Evolutionary conservation across 92 coral and sea anemone species (phyloP), one percentile per base, ranked within the genome.

Genomic region (Hydrozoanthus gracilis): DNA sequence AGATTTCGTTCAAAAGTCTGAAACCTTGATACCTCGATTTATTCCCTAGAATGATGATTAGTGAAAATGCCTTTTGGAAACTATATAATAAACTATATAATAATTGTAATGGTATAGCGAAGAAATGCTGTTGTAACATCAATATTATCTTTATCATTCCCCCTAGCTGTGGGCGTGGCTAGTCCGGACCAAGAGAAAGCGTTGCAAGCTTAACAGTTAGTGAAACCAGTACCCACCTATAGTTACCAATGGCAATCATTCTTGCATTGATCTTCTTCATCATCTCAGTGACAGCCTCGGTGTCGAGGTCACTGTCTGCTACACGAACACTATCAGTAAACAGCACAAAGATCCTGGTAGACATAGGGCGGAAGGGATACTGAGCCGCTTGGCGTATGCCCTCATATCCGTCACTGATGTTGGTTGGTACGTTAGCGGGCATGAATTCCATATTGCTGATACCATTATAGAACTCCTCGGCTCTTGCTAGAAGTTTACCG

Each of bases 331-430:
- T 92, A 76, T 92, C 86, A 7, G 95, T 92, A 54, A 90, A 76
- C 75, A 92, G 85, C 50, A 92, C 16, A 72, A 92, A 72, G 55
- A 92, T 76, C 71, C 87, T 92, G 62, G 88, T 84, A 82, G 95
- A 91, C 20, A 79, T 90, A 14, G 91, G 88, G 51, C 95, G 83
- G 89, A 92, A 92, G n/a, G 95, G 95, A 68, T 87, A 87, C 65
- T 87, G 85, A 11, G 86, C 82, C 49, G 93, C 93, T 71, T 87
- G 78, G 82, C 62, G 72, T 64, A 92, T 71, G 7, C 95, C 95
- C n/a, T 83, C 88, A 86, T 71, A 92, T 9, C 95, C 95, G 69
- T 92, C 95, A 20, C 91, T 92, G 73, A 89, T 87, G 54, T 88
- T 88, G 10, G 65, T 88, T 7, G 77, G 35, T 14, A 80, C 35